Base-by-base conservation (phyloP, 2,888 invertebrate species). In the Drosophila robusta region DNA sequence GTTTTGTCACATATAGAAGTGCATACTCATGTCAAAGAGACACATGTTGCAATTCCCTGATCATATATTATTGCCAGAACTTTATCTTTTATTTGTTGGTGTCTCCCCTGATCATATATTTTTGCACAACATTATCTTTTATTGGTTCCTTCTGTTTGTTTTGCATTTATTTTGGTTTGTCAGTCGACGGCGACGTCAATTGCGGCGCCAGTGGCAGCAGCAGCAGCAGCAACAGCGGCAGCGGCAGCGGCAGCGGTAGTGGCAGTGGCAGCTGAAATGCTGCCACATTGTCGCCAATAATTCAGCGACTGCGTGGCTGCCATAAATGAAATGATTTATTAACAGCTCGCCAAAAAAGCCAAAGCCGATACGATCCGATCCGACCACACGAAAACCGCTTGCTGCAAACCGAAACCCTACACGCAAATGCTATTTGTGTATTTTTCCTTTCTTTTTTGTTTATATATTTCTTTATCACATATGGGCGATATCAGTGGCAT, bases 241-340 rank as follows among this genome's bases (percentile, higher is more conserved):
- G 18, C 2, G 18, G 18, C 18, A 18, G 18, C 18, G 1, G 18
- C n/a, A n/a, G n/a, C n/a, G n/a, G n/a, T n/a, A n/a, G n/a, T n/a
- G n/a, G n/a, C n/a, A n/a, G n/a, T n/a, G 3, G 46, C 24, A 46
- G 63, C n/a, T 63, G 49, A 44, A 32, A 29, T 34, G 72, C 80
- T 80, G 78, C 84, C 89, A 80, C 80, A 87, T 78, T 83, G 87
- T 87, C 89, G 89, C 80, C 89, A 89, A 87, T 77, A 88, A 74
- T 80, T 81, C 71, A 85, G 65, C 75, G 61, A 52, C 57, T 65
- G 65, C 58, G 63, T 49, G 60, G 58, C 63, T 66, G 75, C 70
- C 82, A 82, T 85, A 82, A 88, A 71, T 68, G 72, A 85, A 82
- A 82, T 82, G 82, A 82, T 82, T 82, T 82, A 82, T 82, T 70